These are phyloP conservation scores for Spinibarbus caldwelli DNA, from an alignment of 2,797 vertebrate species.

Conservation along the genomic window DNA sequence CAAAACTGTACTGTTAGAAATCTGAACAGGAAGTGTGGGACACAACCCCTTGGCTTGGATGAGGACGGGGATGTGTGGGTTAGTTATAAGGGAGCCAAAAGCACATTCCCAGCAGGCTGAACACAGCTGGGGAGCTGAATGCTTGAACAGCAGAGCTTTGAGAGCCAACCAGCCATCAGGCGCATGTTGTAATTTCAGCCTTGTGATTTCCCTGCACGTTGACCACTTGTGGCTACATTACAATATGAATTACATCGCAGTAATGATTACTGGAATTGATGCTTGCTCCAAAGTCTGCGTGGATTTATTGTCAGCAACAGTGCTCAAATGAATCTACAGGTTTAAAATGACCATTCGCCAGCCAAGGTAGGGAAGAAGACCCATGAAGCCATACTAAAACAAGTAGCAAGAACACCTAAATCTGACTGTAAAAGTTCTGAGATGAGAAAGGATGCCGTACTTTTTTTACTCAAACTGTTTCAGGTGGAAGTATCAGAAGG, in stretches of 20 bases:
- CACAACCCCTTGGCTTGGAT: conserved; percentile 16
- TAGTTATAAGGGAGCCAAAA: conserved; percentile 28
- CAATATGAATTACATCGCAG: conserved; percentile 29
- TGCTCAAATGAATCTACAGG: conserved; percentile 19
- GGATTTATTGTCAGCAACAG: conserved; percentile 11
- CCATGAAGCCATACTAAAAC: conserved; percentile 9
- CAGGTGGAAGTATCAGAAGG: neutral
- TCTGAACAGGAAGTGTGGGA: conserved; percentile 50
- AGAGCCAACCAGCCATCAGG: conserved; percentile 30
- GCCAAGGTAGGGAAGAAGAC: neutral
- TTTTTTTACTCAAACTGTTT: neutral
- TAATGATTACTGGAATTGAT: conserved; percentile 33
- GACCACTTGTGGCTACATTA: conserved; percentile 32
- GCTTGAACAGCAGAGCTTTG: conserved; percentile 20
- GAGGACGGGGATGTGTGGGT: neutral
- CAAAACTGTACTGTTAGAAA: conserved; percentile 18
- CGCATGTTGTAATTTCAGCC: conserved; percentile 30
- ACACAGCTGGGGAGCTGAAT: conserved; percentile 42
- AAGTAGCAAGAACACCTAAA: conserved; percentile 22
- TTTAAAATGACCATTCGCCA: neutral
- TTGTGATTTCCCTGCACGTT: conserved; percentile 31
- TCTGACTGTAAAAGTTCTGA: neutral
- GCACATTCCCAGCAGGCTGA: conserved; percentile 47
- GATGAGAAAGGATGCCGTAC: conserved; percentile 2
- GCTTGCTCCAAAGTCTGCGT: neutral